Evolutionary conservation across 2,113 vertebrate species (phyloP).

Genomic region (Hyla sarda): DNA sequence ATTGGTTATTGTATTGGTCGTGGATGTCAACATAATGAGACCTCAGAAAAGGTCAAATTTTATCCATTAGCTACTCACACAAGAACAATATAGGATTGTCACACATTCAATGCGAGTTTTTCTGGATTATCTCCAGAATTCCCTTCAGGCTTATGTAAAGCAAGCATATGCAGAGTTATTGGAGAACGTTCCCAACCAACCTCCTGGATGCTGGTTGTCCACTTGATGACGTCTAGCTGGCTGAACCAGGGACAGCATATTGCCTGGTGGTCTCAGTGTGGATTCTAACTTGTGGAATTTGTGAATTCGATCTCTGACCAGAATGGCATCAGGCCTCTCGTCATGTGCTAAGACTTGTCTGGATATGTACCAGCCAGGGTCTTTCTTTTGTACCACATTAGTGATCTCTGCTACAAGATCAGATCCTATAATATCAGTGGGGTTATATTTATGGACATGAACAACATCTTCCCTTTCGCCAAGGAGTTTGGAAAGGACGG

Average conservation of each 20-base stretch:
- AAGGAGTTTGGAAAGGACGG: slow-evolving; percentile 93
- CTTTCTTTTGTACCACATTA: slow-evolving; percentile 90
- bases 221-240: slow-evolving; percentile 70
- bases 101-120: neutral
- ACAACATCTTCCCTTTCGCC: slow-evolving; percentile 87
- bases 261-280: slow-evolving; percentile 77
- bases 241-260: slow-evolving; percentile 72
- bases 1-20: neutral
- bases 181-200: slow-evolving; percentile 79
- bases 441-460: slow-evolving; percentile 83
- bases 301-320: slow-evolving; percentile 93
- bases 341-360: slow-evolving; percentile 74
- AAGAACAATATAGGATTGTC: neutral
- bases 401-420: slow-evolving; percentile 87
- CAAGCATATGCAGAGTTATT: slow-evolving; percentile 51
- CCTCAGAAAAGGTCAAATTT: neutral
- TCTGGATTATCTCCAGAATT: slow-evolving; percentile 62
- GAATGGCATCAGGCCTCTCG: slow-evolving; percentile 77
- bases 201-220: slow-evolving; percentile 77
- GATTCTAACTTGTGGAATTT: slow-evolving; percentile 92
- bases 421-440: slow-evolving; percentile 81
- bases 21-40: neutral
- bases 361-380: slow-evolving; percentile 72
- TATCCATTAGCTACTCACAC: neutral
- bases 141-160: slow-evolving; percentile 77